A percentile compares a stretch with the other conserved stretches of the same genome.
Evolutionary conservation across 2,797 vertebrate genomes (phyloP).

Genomic region (Sciurus vulgaris): DNA sequence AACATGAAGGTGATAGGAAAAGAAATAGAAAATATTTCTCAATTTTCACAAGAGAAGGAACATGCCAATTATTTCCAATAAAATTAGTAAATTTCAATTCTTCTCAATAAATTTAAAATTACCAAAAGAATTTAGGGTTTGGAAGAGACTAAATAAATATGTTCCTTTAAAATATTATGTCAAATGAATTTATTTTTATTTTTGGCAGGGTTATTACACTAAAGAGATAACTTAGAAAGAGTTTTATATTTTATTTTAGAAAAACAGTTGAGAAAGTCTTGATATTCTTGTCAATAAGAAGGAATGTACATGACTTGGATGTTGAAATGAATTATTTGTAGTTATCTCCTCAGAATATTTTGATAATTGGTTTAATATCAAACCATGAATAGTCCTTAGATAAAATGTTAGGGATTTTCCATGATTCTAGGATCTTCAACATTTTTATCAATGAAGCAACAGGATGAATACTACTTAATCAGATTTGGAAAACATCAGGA

Average conservation of each 20-base stretch:
- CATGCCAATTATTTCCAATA: neutral
- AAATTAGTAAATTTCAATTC: neutral
- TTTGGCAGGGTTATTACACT: neutral
- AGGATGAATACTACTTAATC: neutral
- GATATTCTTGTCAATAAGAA: neutral
- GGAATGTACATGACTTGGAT: neutral
- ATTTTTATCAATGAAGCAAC: neutral
- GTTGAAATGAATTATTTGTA: neutral
- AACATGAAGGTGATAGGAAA: neutral
- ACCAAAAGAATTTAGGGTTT: neutral
- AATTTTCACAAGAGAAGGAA: neutral
- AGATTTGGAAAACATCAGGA: neutral
- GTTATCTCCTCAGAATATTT: neutral
- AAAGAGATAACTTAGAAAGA: neutral
- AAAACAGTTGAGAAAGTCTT: neutral
- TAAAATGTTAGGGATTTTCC: neutral
- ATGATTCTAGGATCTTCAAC: neutral
- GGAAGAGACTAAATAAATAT: neutral
- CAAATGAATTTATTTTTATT: conserved; percentile 26
- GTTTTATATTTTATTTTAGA: neutral
- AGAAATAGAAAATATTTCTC: neutral
- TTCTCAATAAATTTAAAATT: neutral
- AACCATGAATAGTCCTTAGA: neutral
- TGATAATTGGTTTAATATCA: neutral
- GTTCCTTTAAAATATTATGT: neutral